Evolutionary conservation across 2,888 invertebrate genomes (phyloP), one percentile per base, ranked within the genome.

Genomic region (Lissonota sp.): DNA sequence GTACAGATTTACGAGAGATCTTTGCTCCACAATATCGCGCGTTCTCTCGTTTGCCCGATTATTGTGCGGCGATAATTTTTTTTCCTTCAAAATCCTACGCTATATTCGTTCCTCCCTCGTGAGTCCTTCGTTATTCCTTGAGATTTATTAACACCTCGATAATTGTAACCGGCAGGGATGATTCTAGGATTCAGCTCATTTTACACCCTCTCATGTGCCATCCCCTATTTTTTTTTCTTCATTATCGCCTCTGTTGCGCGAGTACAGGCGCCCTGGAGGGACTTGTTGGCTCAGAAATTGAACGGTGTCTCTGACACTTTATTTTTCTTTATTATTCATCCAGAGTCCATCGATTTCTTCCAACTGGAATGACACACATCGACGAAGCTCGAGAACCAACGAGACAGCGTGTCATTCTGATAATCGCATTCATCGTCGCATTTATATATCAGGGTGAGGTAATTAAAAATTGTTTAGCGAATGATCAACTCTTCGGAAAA

Each of bases 71-170:
- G 40, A 8, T 37, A 6, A n/a, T 42, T 14, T 26, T 70, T 12
- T 67, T 42, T 40, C 49, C 16, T 42, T 40, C n/a, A 4, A 49
- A 49, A 12, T 26, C 26, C 26, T 26, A 26, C 26, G 26, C 26
- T 26, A 26, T 53, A 12, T 53, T n/a, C 53, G 16, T 53, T 53
- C 14, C 6, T 53, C 6, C 14, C 53, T 53, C 53, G 14, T 14
- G 53, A 53, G 53, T 44, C 3, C 44, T 71, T 49, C 26, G 40
- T 42, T 42, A 49, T 10, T 55, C 10, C 39, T 37, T 5, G 37
- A 84, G 86, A 88, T 86, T 87, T 88, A 87, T 88, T 79, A 80
- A 73, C 84, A 62, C 69, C 51, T 58, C 6, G 8, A 12, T 10
- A 4, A 16, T 16, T 5, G 42, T 6, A 5, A 12, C 16, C 7